phyloP scores from a whole-genome alignment of 92 coral and sea anemone species.

The Zoanthus solanderi region DNA sequence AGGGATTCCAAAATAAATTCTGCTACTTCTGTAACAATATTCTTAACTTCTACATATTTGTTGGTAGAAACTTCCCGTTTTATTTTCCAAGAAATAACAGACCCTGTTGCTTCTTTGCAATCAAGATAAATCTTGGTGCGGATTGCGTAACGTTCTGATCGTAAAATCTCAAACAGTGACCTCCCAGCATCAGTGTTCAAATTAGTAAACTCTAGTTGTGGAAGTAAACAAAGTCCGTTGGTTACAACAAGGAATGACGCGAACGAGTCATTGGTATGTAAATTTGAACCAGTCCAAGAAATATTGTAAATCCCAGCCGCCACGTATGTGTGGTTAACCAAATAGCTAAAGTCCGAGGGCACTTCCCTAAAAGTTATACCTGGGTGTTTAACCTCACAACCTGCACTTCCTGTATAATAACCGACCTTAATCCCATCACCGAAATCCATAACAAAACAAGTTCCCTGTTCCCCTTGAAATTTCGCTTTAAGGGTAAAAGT shows the following conservation, averaged over 20 bases:
- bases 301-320: conserved; percentile 25
- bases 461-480: conserved; percentile 19
- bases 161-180: conserved; percentile 20
- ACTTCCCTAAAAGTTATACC: conserved; percentile 11
- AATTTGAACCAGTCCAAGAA: conserved; percentile 25
- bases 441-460: conserved; percentile 30
- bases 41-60: neutral
- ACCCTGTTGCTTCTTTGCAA: conserved; percentile 32
- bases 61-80: neutral
- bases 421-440: conserved; percentile 33
- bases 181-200: neutral
- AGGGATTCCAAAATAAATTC: neutral
- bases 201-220: conserved; percentile 31
- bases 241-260: neutral
- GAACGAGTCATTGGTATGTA: conserved; percentile 3
- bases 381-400: conserved; percentile 10
- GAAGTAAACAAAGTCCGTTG: conserved; percentile 11
- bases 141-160: conserved; percentile 27
- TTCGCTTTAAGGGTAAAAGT: conserved; percentile 15
- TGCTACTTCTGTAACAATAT: conserved; percentile 1
- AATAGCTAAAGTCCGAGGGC: conserved; percentile 3
- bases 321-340: neutral
- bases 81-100: conserved; percentile 18
- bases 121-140: conserved; percentile 12
- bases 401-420: neutral